These are phyloP conservation scores for Dallia pectoralis DNA, from an alignment of 2,797 vertebrate genomes.

Conservation along the genomic window DNA sequence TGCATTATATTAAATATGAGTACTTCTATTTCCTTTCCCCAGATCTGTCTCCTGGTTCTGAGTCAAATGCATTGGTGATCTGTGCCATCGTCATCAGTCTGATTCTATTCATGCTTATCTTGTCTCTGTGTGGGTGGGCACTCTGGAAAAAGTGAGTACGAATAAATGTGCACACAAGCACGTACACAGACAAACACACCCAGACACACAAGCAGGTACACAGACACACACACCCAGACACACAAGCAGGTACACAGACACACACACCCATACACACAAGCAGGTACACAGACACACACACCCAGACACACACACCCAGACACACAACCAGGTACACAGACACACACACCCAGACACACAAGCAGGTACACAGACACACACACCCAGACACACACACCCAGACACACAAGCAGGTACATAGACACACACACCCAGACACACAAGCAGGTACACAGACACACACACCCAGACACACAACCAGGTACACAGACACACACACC, in stretches of 20 bases:
- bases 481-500: no score
- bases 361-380: no score
- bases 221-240: slow-evolving; percentile 6
- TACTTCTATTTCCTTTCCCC: not conserved
- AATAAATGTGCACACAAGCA: not conserved
- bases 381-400: slow-evolving; percentile 1
- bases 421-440: slow-evolving; percentile 6
- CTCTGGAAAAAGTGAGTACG: slow-evolving; percentile 46
- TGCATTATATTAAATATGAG: not conserved
- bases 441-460: no score
- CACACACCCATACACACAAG: slow-evolving; percentile 3
- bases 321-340: no score
- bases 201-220: no score
- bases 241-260: no score
- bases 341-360: slow-evolving; percentile 4
- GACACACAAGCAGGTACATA: no score
- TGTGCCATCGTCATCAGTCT: slow-evolving; percentile 24
- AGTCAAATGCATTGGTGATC: not conserved
- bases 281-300: no score
- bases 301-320: not conserved
- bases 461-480: slow-evolving; percentile 5
- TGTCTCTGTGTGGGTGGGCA: slow-evolving; percentile 38
- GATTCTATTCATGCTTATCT: slow-evolving; percentile 28
- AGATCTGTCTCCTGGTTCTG: not conserved
- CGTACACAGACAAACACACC: not conserved